Conservation (phyloP, 2,113 vertebrate genomes). For the Dryoscopus gambensis region DNA sequence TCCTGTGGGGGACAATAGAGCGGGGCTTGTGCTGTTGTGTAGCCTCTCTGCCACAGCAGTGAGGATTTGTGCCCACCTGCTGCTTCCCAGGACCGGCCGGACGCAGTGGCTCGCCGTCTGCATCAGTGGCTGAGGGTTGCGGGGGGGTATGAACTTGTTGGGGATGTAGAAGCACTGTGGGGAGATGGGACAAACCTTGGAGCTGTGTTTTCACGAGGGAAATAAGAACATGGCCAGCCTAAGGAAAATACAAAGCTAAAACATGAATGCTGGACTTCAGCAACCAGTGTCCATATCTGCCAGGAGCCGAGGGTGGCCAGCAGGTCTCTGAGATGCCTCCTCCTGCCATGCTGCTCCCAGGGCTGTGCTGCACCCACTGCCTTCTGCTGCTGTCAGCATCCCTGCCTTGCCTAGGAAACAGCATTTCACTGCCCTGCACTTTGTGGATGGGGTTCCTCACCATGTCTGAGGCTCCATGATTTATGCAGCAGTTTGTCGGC, state of each 20-base stretch:
- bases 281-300: accelerated
- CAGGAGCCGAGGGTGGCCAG: accelerated
- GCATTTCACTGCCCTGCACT: not conserved
- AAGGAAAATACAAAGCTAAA: not conserved
- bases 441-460: not conserved
- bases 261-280: not conserved
- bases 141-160: not conserved
- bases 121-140: not conserved
- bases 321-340: not conserved
- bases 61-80: not conserved
- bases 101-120: accelerated
- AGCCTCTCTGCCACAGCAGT: not conserved
- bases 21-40: not conserved
- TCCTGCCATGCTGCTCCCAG: accelerated
- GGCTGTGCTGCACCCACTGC: not conserved
- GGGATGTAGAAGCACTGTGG: not conserved
- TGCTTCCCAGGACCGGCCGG: accelerated
- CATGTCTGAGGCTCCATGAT: not conserved
- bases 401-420: not conserved
- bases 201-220: not conserved
- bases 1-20: not conserved
- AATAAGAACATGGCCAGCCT: not conserved
- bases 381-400: not conserved
- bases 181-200: not conserved
- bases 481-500: not conserved